Percentiles rank a stretch among this genome's conserved stretches.
Conservation (phyloP, 1,140 invertebrate genomes). For the Psilanteris sp. region DNA sequence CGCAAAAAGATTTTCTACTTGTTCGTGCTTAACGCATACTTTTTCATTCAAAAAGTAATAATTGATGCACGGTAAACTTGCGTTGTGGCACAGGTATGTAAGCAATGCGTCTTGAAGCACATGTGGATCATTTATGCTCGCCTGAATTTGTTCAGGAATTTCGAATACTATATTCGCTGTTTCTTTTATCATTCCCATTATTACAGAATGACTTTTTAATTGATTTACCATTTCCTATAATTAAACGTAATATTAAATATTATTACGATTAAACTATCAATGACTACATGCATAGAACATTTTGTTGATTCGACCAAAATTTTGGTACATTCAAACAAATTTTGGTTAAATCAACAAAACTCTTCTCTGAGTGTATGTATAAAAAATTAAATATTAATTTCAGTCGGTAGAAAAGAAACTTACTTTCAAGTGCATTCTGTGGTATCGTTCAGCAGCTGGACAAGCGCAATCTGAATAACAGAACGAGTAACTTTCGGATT, state of each 20-base stretch:
- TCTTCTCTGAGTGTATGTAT: too few relatives aligned
- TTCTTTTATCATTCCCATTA: constrained; percentile 84
- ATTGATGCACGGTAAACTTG: constrained; percentile 85
- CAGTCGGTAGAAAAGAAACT: constrained; percentile 15
- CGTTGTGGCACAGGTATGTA: constrained; percentile 90
- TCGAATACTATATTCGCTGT: constrained; percentile 83
- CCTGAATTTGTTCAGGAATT: constrained; percentile 82
- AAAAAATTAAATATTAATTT: too few relatives aligned
- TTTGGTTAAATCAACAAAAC: too few relatives aligned
- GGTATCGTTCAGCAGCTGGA: constrained; percentile 84
- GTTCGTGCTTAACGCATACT: constrained; percentile 83
- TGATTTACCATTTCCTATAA: constrained; percentile 78
- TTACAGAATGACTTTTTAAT: constrained; percentile 84
- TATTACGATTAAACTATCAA: too few relatives aligned
- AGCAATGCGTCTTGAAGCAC: constrained; percentile 89
- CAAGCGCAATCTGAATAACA: constrained; percentile 92
- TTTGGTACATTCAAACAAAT: too few relatives aligned
- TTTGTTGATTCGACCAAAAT: too few relatives aligned
- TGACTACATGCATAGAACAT: too few relatives aligned
- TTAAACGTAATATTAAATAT: neutral
- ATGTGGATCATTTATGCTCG: constrained; percentile 81
- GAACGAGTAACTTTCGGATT: constrained; percentile 90
- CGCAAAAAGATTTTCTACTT: constrained; percentile 86
- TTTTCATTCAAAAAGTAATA: constrained; percentile 75
- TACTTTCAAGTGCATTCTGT: constrained; percentile 78